These are phyloP conservation scores for Mesodorylaimus sp. DNA, from an alignment of 2,888 invertebrate species.

Conservation along the genomic window DNA sequence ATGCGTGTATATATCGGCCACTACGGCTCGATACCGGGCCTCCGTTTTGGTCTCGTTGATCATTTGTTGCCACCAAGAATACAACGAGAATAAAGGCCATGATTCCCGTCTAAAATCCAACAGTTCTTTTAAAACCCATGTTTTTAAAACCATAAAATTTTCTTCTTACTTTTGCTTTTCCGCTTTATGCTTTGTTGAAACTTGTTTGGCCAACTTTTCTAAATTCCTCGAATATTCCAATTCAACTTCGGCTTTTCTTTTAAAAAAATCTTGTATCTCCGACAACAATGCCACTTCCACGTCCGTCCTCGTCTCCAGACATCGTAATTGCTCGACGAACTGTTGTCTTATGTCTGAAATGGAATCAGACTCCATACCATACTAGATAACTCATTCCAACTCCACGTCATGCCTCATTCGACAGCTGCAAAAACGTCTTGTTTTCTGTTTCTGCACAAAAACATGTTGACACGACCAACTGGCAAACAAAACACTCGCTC, in stretches of 20 bases:
- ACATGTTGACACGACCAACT: no score
- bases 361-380: no score
- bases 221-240: constrained; percentile 76
- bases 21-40: constrained; percentile 67
- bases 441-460: no score
- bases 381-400: no score
- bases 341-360: constrained; percentile 73
- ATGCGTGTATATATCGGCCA: constrained; percentile 71
- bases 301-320: constrained; percentile 77
- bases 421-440: no score
- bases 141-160: no score
- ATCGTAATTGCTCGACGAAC: constrained; percentile 77
- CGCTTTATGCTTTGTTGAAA: constrained; percentile 58
- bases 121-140: no score
- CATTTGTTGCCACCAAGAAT: constrained; percentile 74
- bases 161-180: constrained; percentile 68
- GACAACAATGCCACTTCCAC: constrained; percentile 45
- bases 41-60: constrained; percentile 66
- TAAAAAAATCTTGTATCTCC: constrained; percentile 36
- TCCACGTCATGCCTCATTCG: no score
- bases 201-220: constrained; percentile 71
- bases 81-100: constrained; percentile 73
- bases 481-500: no score
- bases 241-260: constrained; percentile 67
- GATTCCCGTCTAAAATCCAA: constrained; percentile 53